Evolutionary conservation across 2,797 vertebrate species (phyloP).

Genomic region (Micropoecilia bifurca): DNA sequence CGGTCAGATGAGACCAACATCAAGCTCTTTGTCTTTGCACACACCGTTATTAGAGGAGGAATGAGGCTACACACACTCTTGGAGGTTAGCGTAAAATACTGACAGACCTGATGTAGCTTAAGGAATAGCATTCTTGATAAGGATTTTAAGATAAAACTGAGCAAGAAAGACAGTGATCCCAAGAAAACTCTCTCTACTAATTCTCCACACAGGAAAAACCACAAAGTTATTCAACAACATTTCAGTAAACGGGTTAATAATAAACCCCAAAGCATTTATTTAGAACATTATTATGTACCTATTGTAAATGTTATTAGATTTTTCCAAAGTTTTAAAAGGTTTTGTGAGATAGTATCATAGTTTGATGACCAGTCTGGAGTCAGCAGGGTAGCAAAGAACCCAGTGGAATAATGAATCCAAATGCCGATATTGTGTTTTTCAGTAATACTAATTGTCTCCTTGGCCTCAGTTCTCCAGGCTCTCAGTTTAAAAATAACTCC

Average conservation of each 20-base stretch:
- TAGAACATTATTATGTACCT: not conserved
- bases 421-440: slow-evolving; percentile 5
- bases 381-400: not conserved
- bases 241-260: too few species aligned
- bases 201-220: not conserved
- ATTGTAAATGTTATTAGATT: not conserved
- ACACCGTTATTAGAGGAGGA: too few species aligned
- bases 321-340: not conserved
- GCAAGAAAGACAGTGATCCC: too few species aligned
- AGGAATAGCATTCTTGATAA: too few species aligned
- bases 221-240: too few species aligned
- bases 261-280: not conserved
- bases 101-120: too few species aligned
- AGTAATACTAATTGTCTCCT: slow-evolving; percentile 19
- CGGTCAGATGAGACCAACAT: not conserved
- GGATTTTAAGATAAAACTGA: too few species aligned
- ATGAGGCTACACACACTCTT: too few species aligned
- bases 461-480: not conserved
- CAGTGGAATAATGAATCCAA: slow-evolving; percentile 8
- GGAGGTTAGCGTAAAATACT: too few species aligned
- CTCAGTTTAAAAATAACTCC: slow-evolving; percentile 44
- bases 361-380: slow-evolving; percentile 1
- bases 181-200: not conserved
- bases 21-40: not conserved
- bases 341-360: not conserved